Conservation (phyloP, 2,888 invertebrate genomes). For the Fabriciana adippe region DNA sequence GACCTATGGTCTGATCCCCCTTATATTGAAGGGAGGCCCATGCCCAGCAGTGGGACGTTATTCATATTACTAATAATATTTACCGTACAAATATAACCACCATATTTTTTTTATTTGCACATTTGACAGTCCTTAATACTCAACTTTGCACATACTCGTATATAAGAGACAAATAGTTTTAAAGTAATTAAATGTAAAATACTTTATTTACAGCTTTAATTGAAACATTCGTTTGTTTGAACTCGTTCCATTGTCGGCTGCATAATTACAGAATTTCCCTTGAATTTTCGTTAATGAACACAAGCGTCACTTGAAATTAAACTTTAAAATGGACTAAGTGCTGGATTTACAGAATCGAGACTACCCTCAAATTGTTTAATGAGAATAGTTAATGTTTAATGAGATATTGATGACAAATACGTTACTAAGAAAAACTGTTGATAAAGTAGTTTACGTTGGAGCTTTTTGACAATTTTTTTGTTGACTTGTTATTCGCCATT, state of each 20-base stretch:
- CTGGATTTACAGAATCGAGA: constrained; percentile 21
- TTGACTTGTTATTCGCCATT: too few species aligned
- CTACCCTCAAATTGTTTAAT: constrained; percentile 22
- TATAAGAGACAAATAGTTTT: constrained; percentile 10
- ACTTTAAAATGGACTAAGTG: constrained; percentile 27
- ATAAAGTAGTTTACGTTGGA: background rate
- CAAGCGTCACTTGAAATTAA: constrained; percentile 24
- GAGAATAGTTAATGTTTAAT: constrained; percentile 23
- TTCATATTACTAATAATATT: too few species aligned
- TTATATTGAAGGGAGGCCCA: too few species aligned
- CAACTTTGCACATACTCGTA: background rate
- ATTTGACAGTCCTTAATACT: background rate
- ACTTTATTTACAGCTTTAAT: constrained; percentile 18
- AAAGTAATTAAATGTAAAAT: constrained; percentile 9
- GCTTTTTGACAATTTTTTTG: too few species aligned
- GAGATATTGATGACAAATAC: constrained; percentile 7
- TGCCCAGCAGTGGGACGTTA: too few species aligned
- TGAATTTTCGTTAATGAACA: constrained; percentile 25
- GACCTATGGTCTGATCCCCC: too few species aligned
- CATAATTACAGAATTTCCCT: constrained; percentile 23
- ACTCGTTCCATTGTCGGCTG: constrained; percentile 11
- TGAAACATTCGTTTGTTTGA: constrained; percentile 11
- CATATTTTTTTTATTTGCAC: background rate
- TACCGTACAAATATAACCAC: too few species aligned
- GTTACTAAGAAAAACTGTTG: background rate